These are phyloP conservation scores for Steinernema hermaphroditum DNA, from an alignment of 2,888 invertebrate genomes.

Conservation along the genomic window DNA sequence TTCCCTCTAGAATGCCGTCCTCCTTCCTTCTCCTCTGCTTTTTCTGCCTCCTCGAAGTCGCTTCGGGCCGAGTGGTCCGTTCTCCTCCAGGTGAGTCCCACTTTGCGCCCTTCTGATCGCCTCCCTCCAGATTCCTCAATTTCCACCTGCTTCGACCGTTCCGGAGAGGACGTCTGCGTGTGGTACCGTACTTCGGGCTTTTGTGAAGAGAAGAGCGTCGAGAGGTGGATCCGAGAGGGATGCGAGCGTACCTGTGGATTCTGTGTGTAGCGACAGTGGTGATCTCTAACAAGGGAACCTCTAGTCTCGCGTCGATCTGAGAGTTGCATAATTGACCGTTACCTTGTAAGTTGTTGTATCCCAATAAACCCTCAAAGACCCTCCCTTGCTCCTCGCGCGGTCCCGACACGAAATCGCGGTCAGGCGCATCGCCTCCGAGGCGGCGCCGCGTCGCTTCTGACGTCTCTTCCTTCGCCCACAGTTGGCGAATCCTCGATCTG, in stretches of 20 bases:
- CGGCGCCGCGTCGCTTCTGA: no score
- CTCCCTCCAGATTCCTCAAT: no score
- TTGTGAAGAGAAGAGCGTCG: not conserved
- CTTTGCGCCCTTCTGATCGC: no score
- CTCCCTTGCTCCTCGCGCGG: not conserved
- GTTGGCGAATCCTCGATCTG: no score
- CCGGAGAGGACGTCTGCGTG: not conserved
- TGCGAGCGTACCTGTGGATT: not conserved
- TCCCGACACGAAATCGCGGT: not conserved
- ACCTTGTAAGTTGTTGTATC: no score
- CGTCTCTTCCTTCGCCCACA: no score
- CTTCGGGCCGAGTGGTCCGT: no score
- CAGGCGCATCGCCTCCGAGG: not conserved
- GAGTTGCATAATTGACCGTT: no score
- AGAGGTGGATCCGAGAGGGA: not conserved
- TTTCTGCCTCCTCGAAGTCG: no score
- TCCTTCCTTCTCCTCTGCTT: no score
- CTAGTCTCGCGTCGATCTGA: not conserved
- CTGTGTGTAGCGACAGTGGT: not conserved
- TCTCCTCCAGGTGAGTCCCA: no score
- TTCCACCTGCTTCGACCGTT: not conserved
- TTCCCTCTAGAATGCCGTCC: no score
- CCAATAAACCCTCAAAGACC: not conserved
- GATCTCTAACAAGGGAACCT: not conserved
- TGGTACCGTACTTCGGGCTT: not conserved